A percentile compares a stretch with the other conserved stretches of the same genome.
Evolutionary conservation across 1,140 invertebrate genomes (phyloP).

Genomic region (Olivierus martensii): DNA sequence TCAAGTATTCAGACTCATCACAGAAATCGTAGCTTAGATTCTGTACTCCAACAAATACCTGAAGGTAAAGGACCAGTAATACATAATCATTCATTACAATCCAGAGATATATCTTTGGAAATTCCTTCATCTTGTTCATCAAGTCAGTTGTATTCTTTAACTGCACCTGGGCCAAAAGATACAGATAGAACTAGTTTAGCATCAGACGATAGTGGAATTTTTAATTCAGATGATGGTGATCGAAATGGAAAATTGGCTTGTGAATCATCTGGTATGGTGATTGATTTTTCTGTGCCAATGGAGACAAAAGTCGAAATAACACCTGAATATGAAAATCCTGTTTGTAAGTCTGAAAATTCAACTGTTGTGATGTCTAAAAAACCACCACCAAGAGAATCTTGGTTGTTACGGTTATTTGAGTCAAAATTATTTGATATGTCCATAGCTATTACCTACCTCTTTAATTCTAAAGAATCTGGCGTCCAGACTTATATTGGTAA

Average conservation of each 20-base stretch:
- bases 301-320: constrained; percentile 21
- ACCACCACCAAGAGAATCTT: constrained; percentile 32
- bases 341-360: constrained; percentile 1
- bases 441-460: constrained; percentile 93
- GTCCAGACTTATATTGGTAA: constrained; percentile 87
- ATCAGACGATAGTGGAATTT: constrained; percentile 70
- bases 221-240: constrained; percentile 52
- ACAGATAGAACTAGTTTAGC: constrained; percentile 53
- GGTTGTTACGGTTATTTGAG: constrained; percentile 82
- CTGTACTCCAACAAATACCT: constrained; percentile 37
- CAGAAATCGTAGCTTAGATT: constrained; percentile 73
- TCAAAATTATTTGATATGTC: constrained; percentile 95
- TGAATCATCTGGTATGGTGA: not conserved
- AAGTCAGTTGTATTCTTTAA: constrained; percentile 6
- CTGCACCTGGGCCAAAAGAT: constrained; percentile 8
- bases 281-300: constrained; percentile 16
- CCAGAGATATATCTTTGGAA: constrained; percentile 6
- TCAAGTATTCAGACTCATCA: constrained; percentile 45
- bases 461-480: constrained; percentile 95
- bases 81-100: not conserved
- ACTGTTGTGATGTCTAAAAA: constrained; percentile 19
- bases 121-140: constrained; percentile 12
- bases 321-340: not conserved
- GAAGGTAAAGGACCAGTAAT: constrained; percentile 7
- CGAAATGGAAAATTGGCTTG: constrained; percentile 15